Conservation (phyloP, 1,140 invertebrate species). For the Drosophila santomea region DNA sequence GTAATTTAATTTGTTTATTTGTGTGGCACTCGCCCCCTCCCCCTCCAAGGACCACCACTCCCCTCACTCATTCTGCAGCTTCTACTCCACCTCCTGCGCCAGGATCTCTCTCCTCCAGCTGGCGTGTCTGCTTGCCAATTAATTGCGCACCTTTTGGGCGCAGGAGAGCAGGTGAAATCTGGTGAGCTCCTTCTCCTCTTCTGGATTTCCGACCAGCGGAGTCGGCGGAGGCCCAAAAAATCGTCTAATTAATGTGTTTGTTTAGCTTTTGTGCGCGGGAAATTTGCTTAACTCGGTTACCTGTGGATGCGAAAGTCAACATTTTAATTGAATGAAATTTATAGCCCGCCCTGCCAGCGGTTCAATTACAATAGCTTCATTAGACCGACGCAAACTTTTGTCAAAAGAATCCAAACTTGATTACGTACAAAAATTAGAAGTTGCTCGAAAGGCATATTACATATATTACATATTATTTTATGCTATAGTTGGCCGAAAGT, state of each 20-base stretch:
- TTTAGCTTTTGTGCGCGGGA: constrained; percentile 62
- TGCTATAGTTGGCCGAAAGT: background rate
- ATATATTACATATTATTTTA: background rate
- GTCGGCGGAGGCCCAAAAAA: constrained; percentile 26
- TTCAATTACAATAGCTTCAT: constrained; percentile 58
- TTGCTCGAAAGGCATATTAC: background rate
- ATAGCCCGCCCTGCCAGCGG: constrained; percentile 34
- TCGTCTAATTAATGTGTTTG: constrained; percentile 78
- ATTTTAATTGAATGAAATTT: constrained; percentile 75
- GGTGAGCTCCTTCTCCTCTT: constrained; percentile 9
- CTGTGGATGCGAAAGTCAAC: constrained; percentile 54
- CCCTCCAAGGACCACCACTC: background rate
- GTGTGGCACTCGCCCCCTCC: constrained; percentile 30
- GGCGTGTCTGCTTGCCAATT: constrained; percentile 58
- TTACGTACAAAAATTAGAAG: constrained; percentile 22
- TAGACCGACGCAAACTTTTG: constrained; percentile 30
- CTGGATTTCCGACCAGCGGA: constrained; percentile 3
- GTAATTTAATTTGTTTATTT: constrained; percentile 83
- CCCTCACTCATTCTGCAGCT: background rate
- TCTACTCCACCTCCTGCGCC: background rate
- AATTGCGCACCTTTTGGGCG: constrained; percentile 59
- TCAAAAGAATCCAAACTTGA: constrained; percentile 16
- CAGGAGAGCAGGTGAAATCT: constrained; percentile 14
- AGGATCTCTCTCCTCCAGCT: constrained; percentile 20
- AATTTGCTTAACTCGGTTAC: constrained; percentile 64